A percentile compares a stretch with the other conserved stretches of the same genome.
These are phyloP conservation scores for Rhaphigaster nebulosa DNA, from an alignment of 2,888 invertebrate species.

Conservation along the genomic window DNA sequence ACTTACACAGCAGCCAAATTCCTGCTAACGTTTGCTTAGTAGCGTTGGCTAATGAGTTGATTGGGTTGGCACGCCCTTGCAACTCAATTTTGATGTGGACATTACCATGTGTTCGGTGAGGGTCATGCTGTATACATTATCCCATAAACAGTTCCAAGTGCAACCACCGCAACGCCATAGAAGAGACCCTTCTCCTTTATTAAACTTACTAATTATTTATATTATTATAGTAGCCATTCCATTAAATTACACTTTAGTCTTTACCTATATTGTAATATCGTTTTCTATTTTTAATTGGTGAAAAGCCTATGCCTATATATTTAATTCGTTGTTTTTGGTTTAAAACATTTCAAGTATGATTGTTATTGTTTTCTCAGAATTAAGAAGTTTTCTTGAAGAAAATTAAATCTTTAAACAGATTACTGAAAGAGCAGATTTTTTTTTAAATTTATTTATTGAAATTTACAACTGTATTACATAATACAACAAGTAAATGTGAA, in stretches of 20 bases:
- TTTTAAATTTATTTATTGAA: too few relatives aligned
- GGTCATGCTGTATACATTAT: background rate
- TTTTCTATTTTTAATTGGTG: too few relatives aligned
- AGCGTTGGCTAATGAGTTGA: conserved; percentile 3
- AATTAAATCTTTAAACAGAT: too few relatives aligned
- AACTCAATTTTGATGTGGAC: background rate
- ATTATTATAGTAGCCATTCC: background rate
- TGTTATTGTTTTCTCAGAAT: too few relatives aligned
- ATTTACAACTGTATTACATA: too few relatives aligned
- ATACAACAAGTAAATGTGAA: too few relatives aligned
- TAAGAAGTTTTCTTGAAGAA: too few relatives aligned
- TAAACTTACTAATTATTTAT: background rate
- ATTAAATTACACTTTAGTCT: background rate
- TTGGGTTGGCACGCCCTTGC: background rate
- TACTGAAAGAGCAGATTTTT: too few relatives aligned
- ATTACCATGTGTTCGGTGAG: background rate
- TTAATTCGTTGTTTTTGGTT: too few relatives aligned
- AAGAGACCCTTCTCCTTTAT: background rate
- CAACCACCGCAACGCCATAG: background rate
- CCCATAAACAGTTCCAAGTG: background rate
- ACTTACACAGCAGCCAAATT: background rate
- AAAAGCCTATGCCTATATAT: too few relatives aligned
- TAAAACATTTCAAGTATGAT: too few relatives aligned
- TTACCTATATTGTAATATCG: too few relatives aligned
- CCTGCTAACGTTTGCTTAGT: background rate